A percentile compares a stretch with the other conserved stretches of the same genome.
phyloP scores from a whole-genome alignment of 2,113 vertebrate species.

The Seriola quinqueradiata region DNA sequence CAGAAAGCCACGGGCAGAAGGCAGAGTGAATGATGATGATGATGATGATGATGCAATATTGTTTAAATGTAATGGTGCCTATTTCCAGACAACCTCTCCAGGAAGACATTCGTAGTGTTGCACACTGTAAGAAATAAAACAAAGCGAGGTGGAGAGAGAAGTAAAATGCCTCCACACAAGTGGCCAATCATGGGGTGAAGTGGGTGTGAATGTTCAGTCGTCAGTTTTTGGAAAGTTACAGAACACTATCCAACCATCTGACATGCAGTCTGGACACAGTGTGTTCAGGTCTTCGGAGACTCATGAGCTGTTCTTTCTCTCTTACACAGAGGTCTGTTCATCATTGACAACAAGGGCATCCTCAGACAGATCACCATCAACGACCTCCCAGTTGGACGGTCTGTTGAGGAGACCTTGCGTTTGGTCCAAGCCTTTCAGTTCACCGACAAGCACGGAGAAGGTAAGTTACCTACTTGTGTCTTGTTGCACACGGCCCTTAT shows the following conservation, averaged over 20 bases:
- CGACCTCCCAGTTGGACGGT: conserved; percentile 98
- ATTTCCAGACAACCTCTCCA: too few species aligned
- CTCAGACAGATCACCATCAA: conserved; percentile 99
- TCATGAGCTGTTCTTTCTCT: neutral
- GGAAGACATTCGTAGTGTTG: neutral
- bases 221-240: neutral
- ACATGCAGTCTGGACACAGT: neutral
- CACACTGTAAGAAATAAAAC: neutral
- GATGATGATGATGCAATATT: too few species aligned
- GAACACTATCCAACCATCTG: neutral
- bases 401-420: conserved; percentile 94
- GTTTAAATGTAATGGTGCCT: too few species aligned
- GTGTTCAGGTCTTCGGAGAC: neutral
- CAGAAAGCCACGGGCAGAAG: too few species aligned
- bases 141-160: neutral
- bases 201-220: neutral
- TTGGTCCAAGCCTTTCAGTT: conserved; percentile 99
- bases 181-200: neutral
- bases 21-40: too few species aligned
- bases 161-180: neutral
- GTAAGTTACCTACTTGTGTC: conserved; percentile 72
- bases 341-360: conserved; percentile 95
- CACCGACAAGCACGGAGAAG: conserved; percentile 98
- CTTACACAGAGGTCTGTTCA: conserved; percentile 92
- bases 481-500: neutral